Evolutionary conservation across 1,140 invertebrate genomes (phyloP).

Genomic region (Drosophila ohnishii): DNA sequence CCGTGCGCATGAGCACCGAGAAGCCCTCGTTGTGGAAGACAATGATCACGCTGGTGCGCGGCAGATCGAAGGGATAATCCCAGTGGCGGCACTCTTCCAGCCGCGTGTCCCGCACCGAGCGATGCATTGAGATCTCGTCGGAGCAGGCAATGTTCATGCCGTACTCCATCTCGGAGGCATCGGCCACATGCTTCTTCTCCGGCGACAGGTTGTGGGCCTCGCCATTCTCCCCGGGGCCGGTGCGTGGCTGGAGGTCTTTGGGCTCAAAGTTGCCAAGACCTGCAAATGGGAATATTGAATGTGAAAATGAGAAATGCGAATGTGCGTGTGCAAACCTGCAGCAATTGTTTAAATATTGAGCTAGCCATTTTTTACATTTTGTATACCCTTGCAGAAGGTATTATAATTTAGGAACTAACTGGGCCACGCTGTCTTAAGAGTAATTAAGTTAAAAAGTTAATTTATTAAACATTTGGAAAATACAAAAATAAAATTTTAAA

Average conservation of each 20-base stretch:
- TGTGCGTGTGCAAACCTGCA: not conserved
- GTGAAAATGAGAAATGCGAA: not conserved
- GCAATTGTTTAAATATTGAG: slow-evolving; percentile 38
- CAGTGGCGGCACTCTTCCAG: slow-evolving; percentile 96
- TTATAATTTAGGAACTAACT: not conserved
- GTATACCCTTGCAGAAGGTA: not conserved
- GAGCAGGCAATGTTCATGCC: slow-evolving; percentile 99
- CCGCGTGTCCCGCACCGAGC: slow-evolving; percentile 94
- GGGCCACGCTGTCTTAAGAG: not conserved
- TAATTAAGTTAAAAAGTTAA: not conserved
- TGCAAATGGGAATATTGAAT: slow-evolving; percentile 2
- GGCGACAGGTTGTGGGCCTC: slow-evolving; percentile 65
- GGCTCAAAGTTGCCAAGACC: slow-evolving; percentile 89
- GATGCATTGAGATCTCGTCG: slow-evolving; percentile 92
- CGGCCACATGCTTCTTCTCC: slow-evolving; percentile 88
- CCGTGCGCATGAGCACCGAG: slow-evolving; percentile 97
- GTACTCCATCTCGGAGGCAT: slow-evolving; percentile 92
- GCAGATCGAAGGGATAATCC: slow-evolving; percentile 95
- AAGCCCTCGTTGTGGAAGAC: slow-evolving; percentile 99
- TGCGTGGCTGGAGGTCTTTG: slow-evolving; percentile 84
- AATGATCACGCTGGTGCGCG: slow-evolving; percentile 96
- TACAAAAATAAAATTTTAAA: too few relatives aligned
- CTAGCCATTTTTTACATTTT: not conserved
- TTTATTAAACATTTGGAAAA: not conserved
- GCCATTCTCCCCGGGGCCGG: slow-evolving; percentile 93